A percentile compares a stretch with the other conserved stretches of the same genome.
Evolutionary conservation across 2,113 vertebrate species (phyloP).

Genomic region (Speoplatyrhinus poulsoni): DNA sequence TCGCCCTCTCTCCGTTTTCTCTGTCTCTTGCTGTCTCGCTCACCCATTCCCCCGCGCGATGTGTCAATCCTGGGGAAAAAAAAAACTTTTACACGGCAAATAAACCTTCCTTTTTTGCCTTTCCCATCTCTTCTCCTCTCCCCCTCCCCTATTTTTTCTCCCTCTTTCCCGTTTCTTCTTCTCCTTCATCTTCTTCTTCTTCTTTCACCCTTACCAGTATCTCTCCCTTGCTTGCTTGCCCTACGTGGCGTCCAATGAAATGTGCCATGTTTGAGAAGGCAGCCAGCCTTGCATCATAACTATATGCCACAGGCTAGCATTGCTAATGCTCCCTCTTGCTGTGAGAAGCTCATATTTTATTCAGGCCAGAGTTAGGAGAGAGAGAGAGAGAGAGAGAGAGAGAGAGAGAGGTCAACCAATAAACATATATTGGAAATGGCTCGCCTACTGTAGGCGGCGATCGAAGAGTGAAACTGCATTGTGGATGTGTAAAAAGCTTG

Average conservation of each 20-base stretch:
- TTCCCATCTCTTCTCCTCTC: neutral
- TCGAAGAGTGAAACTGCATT: neutral
- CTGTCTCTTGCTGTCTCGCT: constrained; percentile 1
- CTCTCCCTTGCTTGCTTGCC: neutral
- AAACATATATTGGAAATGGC: constrained; percentile 1
- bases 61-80: too few relatives aligned
- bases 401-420: constrained; percentile 2
- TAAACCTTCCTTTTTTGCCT: neutral
- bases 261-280: constrained; percentile 12
- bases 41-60: neutral
- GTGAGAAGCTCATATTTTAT: constrained; percentile 42
- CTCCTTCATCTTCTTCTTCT: neutral
- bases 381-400: constrained; percentile 4
- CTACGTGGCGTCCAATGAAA: neutral
- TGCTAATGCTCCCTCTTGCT: constrained; percentile 37
- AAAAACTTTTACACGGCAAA: too few relatives aligned
- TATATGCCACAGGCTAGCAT: constrained; percentile 31
- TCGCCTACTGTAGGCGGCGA: neutral
- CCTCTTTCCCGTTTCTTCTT: neutral
- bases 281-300: constrained; percentile 43
- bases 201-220: neutral
- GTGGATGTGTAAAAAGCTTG: constrained; percentile 1
- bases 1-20: neutral
- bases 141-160: neutral
- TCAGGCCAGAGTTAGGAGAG: constrained; percentile 28